Evolutionary conservation across 2,888 invertebrate genomes (phyloP).

Genomic region (Cephus spinipes): DNA sequence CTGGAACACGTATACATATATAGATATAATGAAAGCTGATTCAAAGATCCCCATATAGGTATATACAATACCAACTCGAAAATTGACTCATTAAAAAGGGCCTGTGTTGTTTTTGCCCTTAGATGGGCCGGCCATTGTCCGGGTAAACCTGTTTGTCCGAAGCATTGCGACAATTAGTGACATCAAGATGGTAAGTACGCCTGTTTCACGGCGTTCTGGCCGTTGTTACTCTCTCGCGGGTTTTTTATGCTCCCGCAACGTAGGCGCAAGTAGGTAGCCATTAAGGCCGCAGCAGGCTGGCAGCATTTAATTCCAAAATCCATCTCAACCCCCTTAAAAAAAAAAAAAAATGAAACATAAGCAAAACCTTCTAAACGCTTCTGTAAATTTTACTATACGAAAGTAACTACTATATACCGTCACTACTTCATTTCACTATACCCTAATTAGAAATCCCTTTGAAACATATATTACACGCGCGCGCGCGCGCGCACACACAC

Average conservation of each 20-base stretch:
- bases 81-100: conserved; percentile 55
- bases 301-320: no score
- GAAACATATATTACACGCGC: background rate
- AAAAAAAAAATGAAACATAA: no score
- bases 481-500: background rate
- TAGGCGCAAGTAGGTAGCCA: conserved; percentile 54
- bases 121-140: conserved; percentile 97
- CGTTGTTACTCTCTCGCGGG: conserved; percentile 25
- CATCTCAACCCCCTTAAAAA: no score
- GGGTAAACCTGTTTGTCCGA: conserved; percentile 97
- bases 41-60: conserved; percentile 24
- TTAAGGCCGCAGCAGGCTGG: conserved; percentile 23
- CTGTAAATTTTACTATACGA: no score
- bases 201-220: conserved; percentile 35
- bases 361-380: conserved; percentile 20
- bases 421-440: no score
- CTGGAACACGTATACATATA: background rate
- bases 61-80: conserved; percentile 20
- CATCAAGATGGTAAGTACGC: conserved; percentile 96
- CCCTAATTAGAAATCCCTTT: no score
- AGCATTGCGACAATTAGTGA: conserved; percentile 99
- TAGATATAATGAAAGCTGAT: conserved; percentile 5
- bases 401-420: no score
- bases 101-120: conserved; percentile 66
- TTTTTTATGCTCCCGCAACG: conserved; percentile 42